Evolutionary conservation across 1,140 invertebrate species (phyloP).

Genomic region (Scaptomyza graminum): DNA sequence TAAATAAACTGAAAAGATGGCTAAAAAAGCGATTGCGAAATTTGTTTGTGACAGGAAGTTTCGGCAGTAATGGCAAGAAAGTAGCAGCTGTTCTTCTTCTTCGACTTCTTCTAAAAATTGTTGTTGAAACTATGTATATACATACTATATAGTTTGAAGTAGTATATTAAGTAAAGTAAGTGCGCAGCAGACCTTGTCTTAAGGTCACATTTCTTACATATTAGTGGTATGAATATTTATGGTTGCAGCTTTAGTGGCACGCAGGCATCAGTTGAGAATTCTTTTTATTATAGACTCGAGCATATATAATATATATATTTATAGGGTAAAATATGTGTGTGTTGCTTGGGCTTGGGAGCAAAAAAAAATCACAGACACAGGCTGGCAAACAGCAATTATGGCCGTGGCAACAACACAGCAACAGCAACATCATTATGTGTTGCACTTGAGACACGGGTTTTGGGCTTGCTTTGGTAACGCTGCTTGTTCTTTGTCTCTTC

Average conservation of each 20-base stretch:
- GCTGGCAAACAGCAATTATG: constrained; percentile 48
- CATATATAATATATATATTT: constrained; percentile 1
- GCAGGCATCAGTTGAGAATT: constrained; percentile 15
- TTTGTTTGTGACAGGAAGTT: constrained; percentile 39
- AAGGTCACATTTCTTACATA: constrained; percentile 31
- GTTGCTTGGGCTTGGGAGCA: constrained; percentile 22
- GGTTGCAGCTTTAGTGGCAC: constrained; percentile 26
- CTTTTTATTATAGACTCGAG: constrained; percentile 15
- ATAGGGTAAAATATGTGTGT: constrained; percentile 18
- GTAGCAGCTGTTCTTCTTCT: constrained; percentile 24
- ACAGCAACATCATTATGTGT: constrained; percentile 41
- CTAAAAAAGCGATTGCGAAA: constrained; percentile 32
- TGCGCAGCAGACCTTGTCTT: constrained; percentile 44
- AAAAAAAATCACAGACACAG: constrained; percentile 33
- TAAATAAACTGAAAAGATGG: constrained; percentile 58
- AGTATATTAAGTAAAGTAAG: neutral
- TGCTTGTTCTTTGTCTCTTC: constrained; percentile 17
- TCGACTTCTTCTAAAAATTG: neutral
- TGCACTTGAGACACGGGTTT: constrained; percentile 46
- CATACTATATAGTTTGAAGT: no score
- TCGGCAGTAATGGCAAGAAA: neutral
- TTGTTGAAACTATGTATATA: neutral
- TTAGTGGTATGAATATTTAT: constrained; percentile 45
- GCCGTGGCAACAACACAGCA: constrained; percentile 32
- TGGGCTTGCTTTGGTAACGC: constrained; percentile 17